A percentile compares a stretch with the other conserved stretches of the same genome.
phyloP scores from a whole-genome alignment of 2,113 vertebrate genomes.

The Grallaria varia region DNA sequence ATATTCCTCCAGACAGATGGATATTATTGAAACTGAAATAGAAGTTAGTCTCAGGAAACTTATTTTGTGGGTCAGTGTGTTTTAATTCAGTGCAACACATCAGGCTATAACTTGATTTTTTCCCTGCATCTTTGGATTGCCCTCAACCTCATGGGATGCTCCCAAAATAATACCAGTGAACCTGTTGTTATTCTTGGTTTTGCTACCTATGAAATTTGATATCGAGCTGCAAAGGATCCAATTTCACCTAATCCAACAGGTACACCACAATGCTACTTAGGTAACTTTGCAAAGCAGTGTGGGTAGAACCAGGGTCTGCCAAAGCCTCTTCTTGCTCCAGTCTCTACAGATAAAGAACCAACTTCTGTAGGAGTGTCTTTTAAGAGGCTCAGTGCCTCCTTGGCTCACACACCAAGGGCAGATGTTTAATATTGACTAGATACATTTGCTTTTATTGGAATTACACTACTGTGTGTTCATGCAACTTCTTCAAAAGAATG shows the following conservation, averaged over 20 bases:
- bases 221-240: not conserved
- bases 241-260: conserved; percentile 36
- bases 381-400: not conserved
- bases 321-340: not conserved
- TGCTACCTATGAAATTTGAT: conserved; percentile 58
- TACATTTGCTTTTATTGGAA: not conserved
- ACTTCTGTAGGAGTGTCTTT: not conserved
- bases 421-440: not conserved
- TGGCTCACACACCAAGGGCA: not conserved
- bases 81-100: conserved; percentile 13
- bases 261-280: not conserved
- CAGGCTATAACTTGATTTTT: conserved; percentile 61
- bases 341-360: not conserved
- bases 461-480: not conserved
- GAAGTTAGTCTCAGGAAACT: not conserved
- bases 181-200: conserved; percentile 51
- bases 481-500: not conserved
- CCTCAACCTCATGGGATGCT: not conserved
- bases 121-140: conserved; percentile 51
- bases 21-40: not conserved
- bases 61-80: not conserved
- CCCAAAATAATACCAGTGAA: not conserved
- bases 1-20: not conserved
- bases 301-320: not conserved
- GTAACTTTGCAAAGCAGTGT: not conserved